Evolutionary conservation across 2,113 vertebrate species (phyloP).

Genomic region (Ochotona curzoniae): DNA sequence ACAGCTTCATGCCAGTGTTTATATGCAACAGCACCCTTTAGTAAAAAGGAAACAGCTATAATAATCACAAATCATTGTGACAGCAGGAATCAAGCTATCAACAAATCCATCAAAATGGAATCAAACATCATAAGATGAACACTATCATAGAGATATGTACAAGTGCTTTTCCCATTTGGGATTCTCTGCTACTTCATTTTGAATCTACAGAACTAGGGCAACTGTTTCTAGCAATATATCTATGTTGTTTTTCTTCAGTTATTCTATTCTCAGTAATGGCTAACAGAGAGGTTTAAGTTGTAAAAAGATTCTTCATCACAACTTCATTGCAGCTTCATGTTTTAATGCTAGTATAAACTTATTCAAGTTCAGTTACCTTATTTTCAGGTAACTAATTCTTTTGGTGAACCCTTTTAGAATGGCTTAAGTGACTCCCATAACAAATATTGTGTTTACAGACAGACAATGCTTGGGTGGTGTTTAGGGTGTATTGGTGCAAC

Average conservation of each 20-base stretch:
- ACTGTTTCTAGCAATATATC: constrained; percentile 53
- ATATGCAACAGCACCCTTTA: constrained; percentile 69
- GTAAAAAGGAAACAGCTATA: constrained; percentile 69
- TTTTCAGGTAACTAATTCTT: constrained; percentile 30
- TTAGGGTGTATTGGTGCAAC: constrained; percentile 40
- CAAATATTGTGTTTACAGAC: constrained; percentile 61
- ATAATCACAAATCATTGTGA: constrained; percentile 74
- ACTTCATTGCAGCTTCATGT: not conserved
- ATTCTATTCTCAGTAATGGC: constrained; percentile 48
- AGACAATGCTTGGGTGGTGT: constrained; percentile 25
- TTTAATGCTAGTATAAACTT: constrained; percentile 27
- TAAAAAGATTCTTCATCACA: not conserved
- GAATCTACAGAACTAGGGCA: constrained; percentile 64
- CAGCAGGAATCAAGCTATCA: constrained; percentile 56
- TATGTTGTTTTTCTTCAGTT: not conserved
- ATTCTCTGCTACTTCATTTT: constrained; percentile 56
- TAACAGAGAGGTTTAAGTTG: not conserved
- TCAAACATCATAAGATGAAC: constrained; percentile 65
- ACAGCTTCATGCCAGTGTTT: constrained; percentile 63
- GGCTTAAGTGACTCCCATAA: constrained; percentile 38
- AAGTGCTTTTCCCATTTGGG: constrained; percentile 62
- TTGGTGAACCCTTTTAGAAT: constrained; percentile 43
- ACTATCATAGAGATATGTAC: constrained; percentile 21
- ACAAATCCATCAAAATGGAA: constrained; percentile 73
- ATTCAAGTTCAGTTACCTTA: constrained; percentile 39